Evolutionary conservation across 2,113 vertebrate species (phyloP), one percentile per base, ranked within the genome.

Genomic region (Dendrocopos noguchii): DNA sequence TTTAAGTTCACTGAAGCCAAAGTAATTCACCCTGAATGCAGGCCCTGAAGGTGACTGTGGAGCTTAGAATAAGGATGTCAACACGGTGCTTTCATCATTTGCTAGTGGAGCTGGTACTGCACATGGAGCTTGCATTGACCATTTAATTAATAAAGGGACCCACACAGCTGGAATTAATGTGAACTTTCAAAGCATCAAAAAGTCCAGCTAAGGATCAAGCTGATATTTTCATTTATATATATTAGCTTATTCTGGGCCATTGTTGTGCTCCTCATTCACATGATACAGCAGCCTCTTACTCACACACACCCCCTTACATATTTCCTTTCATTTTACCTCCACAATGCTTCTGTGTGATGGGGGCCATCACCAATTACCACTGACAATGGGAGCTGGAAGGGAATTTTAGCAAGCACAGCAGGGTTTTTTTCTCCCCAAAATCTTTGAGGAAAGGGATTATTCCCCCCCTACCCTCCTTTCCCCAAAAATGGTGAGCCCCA

Each of bases 161-260:
- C 94, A 95, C 66, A 59, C 92, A 94, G 93, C 93, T 95, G 94
- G 95, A 96, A 97, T 95, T 95, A 97, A 97, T 39, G 0, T 42
- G 95, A 93, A 94, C 87, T 95, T 96, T 96, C 93, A 97, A 97
- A 97, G 94, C 96, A 95, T 96, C 89, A 96, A 95, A 96, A 95
- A 94, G 92, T 91, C 91, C 88, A 79, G 91, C 9, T 5, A 88
- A 91, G 97, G 83, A 91, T 94, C 90, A 94, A 94, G 95, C 92
- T 95, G 96, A 96, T 97, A 96, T 97, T 97, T 97, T 95, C 95
- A 95, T 97, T 96, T 94, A 95, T 95, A 95, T 86, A 94, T 90
- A 93, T 97, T 95, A 94, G 94, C 86, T 94, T 95, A 92, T 87
- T 95, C 92, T 87, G 93, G 36, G 36, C 67, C 68, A 92, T 93